Percentiles rank a stretch among this genome's conserved stretches.
Conservation (phyloP, 2,113 vertebrate genomes). For the human (Homo sapiens) region GRCh38 chr12:18795001-18795500, state of each 20-base stretch:
- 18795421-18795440: background rate
- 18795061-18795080: conserved; percentile 5
- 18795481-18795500: background rate
- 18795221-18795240: background rate
- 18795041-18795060: background rate
- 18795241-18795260: background rate
- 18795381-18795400: conserved; percentile 15
- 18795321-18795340: conserved; percentile 24
- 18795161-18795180: background rate
- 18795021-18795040: conserved; percentile 18
- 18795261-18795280: background rate
- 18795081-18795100: background rate
- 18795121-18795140: background rate
- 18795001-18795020: conserved; percentile 6
- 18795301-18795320: background rate
- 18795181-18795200: background rate
- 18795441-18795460: background rate
- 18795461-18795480: background rate
- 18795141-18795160: background rate
- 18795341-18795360: conserved; percentile 40
- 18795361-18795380: conserved; percentile 14
- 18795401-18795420: conserved; percentile 4
- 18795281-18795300: conserved; percentile 10
- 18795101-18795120: background rate
- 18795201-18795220: background rate